These are phyloP conservation scores for Penelope pileata DNA, from an alignment of 2,113 vertebrate genomes.

Conservation along the genomic window DNA sequence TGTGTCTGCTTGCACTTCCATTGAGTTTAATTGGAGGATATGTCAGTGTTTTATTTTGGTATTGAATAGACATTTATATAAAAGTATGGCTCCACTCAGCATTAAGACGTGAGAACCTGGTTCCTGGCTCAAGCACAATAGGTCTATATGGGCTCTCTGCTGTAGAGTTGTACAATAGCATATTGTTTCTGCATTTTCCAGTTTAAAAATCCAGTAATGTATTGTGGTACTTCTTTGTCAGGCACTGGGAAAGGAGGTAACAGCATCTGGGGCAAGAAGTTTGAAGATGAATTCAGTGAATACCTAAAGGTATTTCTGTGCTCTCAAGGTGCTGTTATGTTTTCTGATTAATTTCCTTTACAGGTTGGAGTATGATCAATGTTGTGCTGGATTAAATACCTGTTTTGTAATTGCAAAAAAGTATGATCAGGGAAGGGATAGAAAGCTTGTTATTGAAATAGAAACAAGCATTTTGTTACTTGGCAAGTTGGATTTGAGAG, in stretches of 20 bases:
- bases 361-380: not conserved
- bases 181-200: not conserved
- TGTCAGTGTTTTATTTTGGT: not conserved
- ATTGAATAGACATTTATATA: not conserved
- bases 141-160: not conserved
- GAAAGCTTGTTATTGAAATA: not conserved
- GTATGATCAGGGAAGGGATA: not conserved
- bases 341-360: not conserved
- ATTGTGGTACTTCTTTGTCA: constrained; percentile 49
- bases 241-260: constrained; percentile 96
- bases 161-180: not conserved
- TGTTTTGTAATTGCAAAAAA: not conserved
- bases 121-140: not conserved
- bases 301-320: constrained; percentile 87
- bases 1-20: not conserved
- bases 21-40: not conserved
- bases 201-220: not conserved
- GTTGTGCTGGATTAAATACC: not conserved
- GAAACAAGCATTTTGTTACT: not conserved
- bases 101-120: not conserved
- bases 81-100: not conserved
- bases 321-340: not conserved
- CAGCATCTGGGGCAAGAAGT: constrained; percentile 97
- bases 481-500: not conserved
- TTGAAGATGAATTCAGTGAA: constrained; percentile 97